These are phyloP conservation scores for Rhombomys opimus DNA, from an alignment of 2,113 vertebrate species.

Conservation along the genomic window DNA sequence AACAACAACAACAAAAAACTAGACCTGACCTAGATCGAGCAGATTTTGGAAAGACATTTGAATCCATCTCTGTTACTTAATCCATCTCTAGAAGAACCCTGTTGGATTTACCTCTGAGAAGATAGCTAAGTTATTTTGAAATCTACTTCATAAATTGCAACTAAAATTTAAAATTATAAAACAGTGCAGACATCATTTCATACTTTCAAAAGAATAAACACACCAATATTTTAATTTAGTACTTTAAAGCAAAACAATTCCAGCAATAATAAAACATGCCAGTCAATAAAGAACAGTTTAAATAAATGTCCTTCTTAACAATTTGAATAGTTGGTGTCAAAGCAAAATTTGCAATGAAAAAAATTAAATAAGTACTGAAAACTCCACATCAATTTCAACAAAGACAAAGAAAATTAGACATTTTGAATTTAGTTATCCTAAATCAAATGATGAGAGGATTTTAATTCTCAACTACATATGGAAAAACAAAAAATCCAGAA, in stretches of 20 bases:
- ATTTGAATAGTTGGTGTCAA: neutral
- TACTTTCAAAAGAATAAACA: neutral
- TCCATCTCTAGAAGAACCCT: neutral
- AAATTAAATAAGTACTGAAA: neutral
- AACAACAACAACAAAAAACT: neutral
- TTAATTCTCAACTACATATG: too few relatives aligned
- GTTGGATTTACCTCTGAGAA: neutral
- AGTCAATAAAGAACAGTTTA: neutral
- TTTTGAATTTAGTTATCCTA: neutral
- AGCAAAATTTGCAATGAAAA: neutral
- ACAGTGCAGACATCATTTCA: neutral
- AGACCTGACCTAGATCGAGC: neutral
- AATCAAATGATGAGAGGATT: neutral
- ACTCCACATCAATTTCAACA: neutral
- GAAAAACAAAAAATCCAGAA: too few relatives aligned
- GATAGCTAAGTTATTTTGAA: neutral
- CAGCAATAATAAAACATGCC: neutral
- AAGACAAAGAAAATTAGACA: neutral
- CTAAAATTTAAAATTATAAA: conserved; percentile 11
- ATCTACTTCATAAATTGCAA: neutral
- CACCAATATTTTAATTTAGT: neutral
- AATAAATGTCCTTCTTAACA: neutral
- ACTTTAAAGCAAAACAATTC: conserved; percentile 12
- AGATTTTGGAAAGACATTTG: neutral
- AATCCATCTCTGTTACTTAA: neutral